Conservation (phyloP, 2,797 vertebrate species). For the Anniella stebbinsi region DNA sequence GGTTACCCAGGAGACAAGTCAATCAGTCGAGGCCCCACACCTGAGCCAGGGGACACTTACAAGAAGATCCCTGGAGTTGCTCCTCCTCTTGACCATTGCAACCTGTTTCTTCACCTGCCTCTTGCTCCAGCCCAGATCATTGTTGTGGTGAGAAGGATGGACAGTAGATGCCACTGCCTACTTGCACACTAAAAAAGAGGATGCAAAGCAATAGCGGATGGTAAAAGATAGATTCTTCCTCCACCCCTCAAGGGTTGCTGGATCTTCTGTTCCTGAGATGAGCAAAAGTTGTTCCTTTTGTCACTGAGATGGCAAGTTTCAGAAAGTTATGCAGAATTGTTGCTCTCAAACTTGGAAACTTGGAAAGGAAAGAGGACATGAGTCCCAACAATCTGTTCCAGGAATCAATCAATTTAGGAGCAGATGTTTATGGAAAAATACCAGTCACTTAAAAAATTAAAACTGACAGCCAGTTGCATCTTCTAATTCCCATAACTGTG, state of each 20-base stretch:
- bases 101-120: no score
- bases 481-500: constrained; percentile 63
- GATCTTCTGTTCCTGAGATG: background rate
- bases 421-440: constrained; percentile 59
- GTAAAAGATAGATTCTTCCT: background rate
- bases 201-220: no score
- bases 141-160: no score
- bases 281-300: constrained; percentile 17
- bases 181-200: no score
- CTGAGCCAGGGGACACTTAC: no score
- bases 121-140: no score
- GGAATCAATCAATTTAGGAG: constrained; percentile 58
- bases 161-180: no score
- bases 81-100: no score
- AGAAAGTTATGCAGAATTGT: constrained; percentile 8
- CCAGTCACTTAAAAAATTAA: constrained; percentile 66
- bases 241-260: background rate
- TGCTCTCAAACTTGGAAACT: constrained; percentile 46
- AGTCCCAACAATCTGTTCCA: constrained; percentile 46
- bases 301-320: background rate
- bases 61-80: no score
- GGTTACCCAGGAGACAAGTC: background rate
- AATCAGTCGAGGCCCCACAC: background rate
- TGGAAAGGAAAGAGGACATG: constrained; percentile 54
- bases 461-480: constrained; percentile 59